phyloP scores from a whole-genome alignment of 2,113 vertebrate species.

The Smithornis capensis region DNA sequence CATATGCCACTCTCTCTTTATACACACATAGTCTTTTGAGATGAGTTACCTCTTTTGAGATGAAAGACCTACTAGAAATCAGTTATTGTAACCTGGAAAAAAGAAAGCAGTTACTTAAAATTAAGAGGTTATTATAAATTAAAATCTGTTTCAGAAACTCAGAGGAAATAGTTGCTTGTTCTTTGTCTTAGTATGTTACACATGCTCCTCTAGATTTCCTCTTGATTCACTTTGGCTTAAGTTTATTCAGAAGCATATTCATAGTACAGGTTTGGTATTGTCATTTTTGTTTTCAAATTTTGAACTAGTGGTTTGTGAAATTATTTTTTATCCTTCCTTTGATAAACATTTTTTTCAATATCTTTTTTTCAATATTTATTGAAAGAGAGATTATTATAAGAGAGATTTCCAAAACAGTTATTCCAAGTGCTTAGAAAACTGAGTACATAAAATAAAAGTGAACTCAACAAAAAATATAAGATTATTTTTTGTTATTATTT shows the following conservation, averaged over 20 bases:
- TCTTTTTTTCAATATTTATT: background rate
- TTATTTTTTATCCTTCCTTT: background rate
- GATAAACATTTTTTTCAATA: accelerated
- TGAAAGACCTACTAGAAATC: background rate
- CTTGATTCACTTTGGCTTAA: background rate
- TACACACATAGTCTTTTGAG: background rate
- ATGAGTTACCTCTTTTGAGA: no score
- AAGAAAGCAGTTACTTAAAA: background rate
- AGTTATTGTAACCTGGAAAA: background rate
- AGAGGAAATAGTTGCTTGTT: background rate
- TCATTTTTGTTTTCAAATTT: background rate
- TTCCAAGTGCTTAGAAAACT: background rate
- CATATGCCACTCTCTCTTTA: background rate
- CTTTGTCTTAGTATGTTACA: background rate
- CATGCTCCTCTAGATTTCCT: background rate
- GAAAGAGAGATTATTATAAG: no score
- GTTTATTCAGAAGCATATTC: background rate
- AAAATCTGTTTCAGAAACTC: background rate
- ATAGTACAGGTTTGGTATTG: background rate
- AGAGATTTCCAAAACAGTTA: background rate
- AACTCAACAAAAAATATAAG: background rate
- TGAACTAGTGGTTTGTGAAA: background rate
- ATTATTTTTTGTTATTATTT: background rate
- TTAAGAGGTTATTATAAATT: background rate
- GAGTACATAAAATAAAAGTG: background rate